Evolutionary conservation across 2,888 invertebrate genomes (phyloP).

Genomic region (Mycalesis mineus): DNA sequence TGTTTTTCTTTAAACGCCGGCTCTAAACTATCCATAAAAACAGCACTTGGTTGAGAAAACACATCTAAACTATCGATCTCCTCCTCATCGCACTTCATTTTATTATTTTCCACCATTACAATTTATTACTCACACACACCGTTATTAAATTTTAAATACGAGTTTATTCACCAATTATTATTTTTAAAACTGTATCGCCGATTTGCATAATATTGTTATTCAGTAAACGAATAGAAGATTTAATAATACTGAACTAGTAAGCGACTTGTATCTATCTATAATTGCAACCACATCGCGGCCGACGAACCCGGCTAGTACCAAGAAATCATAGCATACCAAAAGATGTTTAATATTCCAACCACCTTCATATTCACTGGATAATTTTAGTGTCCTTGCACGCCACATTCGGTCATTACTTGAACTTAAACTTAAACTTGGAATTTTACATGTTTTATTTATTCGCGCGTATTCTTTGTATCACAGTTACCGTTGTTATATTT

Average conservation of each 20-base stretch:
- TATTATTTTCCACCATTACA: slow-evolving; percentile 61
- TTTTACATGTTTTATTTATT: not conserved
- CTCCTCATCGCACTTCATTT: slow-evolving; percentile 58
- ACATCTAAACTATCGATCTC: slow-evolving; percentile 66
- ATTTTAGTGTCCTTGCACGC: slow-evolving; percentile 34
- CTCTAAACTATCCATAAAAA: slow-evolving; percentile 67
- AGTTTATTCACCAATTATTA: too few relatives aligned
- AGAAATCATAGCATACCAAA: slow-evolving; percentile 59
- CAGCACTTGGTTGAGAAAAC: slow-evolving; percentile 50
- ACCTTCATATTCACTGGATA: slow-evolving; percentile 53
- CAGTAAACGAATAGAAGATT: slow-evolving; percentile 9
- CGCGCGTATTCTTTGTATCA: not conserved
- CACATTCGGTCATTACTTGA: slow-evolving; percentile 18
- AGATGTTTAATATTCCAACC: slow-evolving; percentile 59
- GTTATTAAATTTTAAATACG: not conserved
- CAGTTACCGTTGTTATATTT: not conserved
- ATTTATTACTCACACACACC: not conserved
- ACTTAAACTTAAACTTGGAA: slow-evolving; percentile 20
- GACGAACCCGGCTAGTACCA: slow-evolving; percentile 71
- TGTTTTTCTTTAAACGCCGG: slow-evolving; percentile 55
- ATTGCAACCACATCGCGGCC: slow-evolving; percentile 50
- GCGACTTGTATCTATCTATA: slow-evolving; percentile 8
- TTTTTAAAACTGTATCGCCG: not conserved
- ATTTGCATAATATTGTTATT: slow-evolving; percentile 17
- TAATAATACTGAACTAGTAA: slow-evolving; percentile 15